Conservation (phyloP, 2,888 invertebrate genomes). For the Pristionchus arcanus region DNA sequence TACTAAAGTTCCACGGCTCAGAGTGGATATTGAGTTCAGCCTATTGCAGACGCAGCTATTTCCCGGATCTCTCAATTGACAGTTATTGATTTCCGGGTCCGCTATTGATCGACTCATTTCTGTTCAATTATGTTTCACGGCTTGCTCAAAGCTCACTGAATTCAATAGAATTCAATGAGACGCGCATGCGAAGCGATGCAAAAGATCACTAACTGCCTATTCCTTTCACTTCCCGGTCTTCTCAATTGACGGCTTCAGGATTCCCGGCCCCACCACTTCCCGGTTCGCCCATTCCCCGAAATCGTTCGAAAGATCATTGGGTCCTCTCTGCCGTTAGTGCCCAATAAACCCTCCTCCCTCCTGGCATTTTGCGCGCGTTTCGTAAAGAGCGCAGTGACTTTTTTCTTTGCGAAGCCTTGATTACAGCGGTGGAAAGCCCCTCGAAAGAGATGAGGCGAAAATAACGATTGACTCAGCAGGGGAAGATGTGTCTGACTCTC, state of each 20-base stretch:
- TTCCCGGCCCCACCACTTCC: background rate
- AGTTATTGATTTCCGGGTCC: no score
- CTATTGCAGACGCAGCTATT: no score
- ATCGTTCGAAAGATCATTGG: background rate
- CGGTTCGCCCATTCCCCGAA: background rate
- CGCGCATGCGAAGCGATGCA: no score
- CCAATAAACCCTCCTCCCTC: background rate
- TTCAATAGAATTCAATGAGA: no score
- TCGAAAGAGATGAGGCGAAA: background rate
- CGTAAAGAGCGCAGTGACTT: conserved; percentile 9
- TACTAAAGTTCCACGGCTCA: no score
- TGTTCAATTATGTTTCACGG: no score
- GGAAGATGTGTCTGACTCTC: background rate
- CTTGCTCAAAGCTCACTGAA: no score
- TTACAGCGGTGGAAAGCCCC: conserved; percentile 3
- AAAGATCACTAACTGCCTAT: no score
- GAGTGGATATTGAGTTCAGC: no score
- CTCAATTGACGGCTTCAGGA: background rate
- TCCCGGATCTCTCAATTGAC: no score
- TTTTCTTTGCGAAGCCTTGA: background rate
- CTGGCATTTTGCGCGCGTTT: background rate
- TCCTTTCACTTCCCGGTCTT: no score
- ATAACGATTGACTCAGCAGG: conserved; percentile 41
- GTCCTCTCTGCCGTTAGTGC: background rate
- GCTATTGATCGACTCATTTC: no score